phyloP scores from a whole-genome alignment of 2,797 vertebrate species.

The Lateolabrax maculatus region DNA sequence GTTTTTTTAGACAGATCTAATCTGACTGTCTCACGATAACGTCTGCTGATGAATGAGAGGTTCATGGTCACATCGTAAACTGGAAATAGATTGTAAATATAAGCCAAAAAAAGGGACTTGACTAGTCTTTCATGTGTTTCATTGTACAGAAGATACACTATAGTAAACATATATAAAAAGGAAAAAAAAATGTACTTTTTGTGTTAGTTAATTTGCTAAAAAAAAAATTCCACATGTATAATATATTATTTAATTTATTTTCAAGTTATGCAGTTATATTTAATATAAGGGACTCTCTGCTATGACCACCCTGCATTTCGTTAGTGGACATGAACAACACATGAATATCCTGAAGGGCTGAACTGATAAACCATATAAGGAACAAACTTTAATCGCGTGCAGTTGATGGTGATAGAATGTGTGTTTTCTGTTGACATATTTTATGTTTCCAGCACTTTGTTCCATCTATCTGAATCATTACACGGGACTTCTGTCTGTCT shows the following conservation, averaged over 20 bases:
- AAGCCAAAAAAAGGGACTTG: too few species aligned
- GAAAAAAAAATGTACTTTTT: not conserved
- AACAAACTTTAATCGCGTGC: not conserved
- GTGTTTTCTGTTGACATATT: slow-evolving; percentile 48
- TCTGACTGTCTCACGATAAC: not conserved
- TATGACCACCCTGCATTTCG: not conserved
- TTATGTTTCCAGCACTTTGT: slow-evolving; percentile 45
- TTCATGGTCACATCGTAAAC: not conserved
- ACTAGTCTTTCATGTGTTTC: not conserved
- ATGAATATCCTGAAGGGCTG: not conserved
- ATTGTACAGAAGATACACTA: not conserved
- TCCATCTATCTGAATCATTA: slow-evolving; percentile 55
- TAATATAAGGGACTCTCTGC: not conserved
- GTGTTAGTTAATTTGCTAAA: not conserved
- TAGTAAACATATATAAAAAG: not conserved
- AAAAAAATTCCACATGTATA: too few species aligned
- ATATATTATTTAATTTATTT: not conserved
- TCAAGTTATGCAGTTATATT: not conserved
- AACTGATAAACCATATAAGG: not conserved
- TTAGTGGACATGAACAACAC: not conserved
- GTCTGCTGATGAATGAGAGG: not conserved
- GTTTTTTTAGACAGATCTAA: slow-evolving; percentile 23
- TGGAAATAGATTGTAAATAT: slow-evolving; percentile 3
- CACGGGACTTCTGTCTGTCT: slow-evolving; percentile 47
- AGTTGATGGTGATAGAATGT: slow-evolving; percentile 37